Evolutionary conservation across 2,888 invertebrate species (phyloP).

Genomic region (Campaea margaritaria): DNA sequence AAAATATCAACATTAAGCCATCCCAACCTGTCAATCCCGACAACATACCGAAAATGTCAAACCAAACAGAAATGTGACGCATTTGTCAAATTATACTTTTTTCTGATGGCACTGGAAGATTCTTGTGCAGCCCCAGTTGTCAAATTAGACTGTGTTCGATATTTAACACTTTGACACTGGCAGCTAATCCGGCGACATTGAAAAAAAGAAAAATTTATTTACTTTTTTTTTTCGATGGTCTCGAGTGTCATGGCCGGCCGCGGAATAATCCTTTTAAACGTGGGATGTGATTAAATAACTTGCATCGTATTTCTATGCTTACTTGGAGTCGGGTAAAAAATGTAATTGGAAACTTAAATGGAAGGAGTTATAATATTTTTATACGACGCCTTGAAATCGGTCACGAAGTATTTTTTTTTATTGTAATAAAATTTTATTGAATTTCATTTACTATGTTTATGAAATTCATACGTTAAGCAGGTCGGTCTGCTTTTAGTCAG

Average conservation of each 20-base stretch:
- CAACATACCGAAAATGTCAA: conserved; percentile 77
- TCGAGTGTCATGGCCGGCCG: conserved; percentile 76
- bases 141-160: conserved; percentile 84
- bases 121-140: conserved; percentile 74
- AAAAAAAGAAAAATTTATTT: conserved; percentile 35
- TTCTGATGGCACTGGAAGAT: conserved; percentile 53
- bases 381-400: background rate
- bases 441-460: too few species aligned
- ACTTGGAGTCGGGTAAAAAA: conserved; percentile 57
- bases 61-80: conserved; percentile 78
- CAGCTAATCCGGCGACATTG: conserved; percentile 78
- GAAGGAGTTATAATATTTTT: background rate
- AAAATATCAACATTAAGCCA: conserved; percentile 72
- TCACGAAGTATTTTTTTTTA: too few species aligned
- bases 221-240: conserved; percentile 69
- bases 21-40: conserved; percentile 57
- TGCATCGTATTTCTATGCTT: conserved; percentile 73
- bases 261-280: conserved; percentile 82
- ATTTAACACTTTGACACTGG: conserved; percentile 86
- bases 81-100: conserved; percentile 73
- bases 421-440: too few species aligned
- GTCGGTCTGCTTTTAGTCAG: too few species aligned
- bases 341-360: conserved; percentile 63
- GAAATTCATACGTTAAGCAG: too few species aligned
- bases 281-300: conserved; percentile 67